phyloP scores from a whole-genome alignment of 2,113 vertebrate species.

The Phalacrocorax pelagicus region DNA sequence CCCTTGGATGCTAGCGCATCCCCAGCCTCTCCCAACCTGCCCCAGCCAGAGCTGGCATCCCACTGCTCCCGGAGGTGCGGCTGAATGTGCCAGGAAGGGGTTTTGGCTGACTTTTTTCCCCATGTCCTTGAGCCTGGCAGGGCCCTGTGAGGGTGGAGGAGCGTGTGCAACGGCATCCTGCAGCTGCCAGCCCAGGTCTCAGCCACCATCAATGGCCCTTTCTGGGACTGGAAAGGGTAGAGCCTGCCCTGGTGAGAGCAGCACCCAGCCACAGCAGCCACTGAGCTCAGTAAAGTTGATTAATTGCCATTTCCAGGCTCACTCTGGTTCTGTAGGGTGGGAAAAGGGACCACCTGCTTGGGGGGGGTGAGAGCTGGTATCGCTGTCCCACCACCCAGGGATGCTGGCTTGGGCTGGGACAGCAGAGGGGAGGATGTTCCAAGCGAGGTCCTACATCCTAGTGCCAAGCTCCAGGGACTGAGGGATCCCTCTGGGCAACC shows the following conservation, averaged over 20 bases:
- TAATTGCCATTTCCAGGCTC: background rate
- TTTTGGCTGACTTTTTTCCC: background rate
- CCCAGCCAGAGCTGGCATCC: rapidly evolving
- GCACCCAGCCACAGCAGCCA: rapidly evolving
- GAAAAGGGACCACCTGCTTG: rapidly evolving
- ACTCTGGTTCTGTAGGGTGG: rapidly evolving
- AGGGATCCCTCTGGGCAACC: too few relatives aligned
- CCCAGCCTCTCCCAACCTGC: background rate
- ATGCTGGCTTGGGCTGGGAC: background rate
- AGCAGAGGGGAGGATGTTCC: background rate
- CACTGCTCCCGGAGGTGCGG: rapidly evolving
- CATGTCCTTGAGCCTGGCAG: background rate
- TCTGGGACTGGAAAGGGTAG: constrained; percentile 56
- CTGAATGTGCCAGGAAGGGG: background rate
- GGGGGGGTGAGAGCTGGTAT: background rate
- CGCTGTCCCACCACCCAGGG: rapidly evolving
- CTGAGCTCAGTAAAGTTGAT: background rate
- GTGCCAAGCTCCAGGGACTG: background rate
- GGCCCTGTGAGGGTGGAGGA: background rate
- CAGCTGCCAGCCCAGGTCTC: constrained; percentile 4
- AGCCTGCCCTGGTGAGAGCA: constrained; percentile 44
- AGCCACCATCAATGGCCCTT: background rate
- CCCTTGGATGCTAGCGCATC: background rate
- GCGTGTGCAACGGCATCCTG: background rate
- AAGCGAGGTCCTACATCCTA: background rate